Evolutionary conservation across 2,113 vertebrate genomes (phyloP).

Genomic region (Misgurnus mizolepis): DNA sequence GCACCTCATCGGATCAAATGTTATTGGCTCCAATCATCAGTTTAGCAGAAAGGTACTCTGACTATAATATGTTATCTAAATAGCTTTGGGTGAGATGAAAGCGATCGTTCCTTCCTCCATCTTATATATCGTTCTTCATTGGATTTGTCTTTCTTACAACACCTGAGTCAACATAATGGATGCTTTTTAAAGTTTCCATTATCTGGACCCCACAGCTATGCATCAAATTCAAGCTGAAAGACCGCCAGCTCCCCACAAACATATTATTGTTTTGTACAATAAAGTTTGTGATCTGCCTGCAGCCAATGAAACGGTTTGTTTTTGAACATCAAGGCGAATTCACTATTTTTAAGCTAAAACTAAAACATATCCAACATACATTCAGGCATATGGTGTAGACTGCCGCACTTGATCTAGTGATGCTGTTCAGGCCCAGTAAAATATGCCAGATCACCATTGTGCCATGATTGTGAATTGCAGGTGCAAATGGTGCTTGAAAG

Average conservation of each 20-base stretch:
- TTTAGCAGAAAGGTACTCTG: neutral
- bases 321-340: no score
- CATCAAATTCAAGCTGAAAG: slow-evolving; percentile 37
- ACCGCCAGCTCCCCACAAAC: slow-evolving; percentile 38
- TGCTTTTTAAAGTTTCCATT: slow-evolving; percentile 50
- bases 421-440: no score
- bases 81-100: slow-evolving; percentile 25
- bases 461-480: no score
- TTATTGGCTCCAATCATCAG: neutral
- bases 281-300: neutral
- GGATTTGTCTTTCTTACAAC: neutral
- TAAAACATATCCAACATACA: no score
- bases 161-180: slow-evolving; percentile 25
- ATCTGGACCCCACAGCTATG: slow-evolving; percentile 38
- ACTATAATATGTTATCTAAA: slow-evolving; percentile 23
- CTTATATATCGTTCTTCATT: slow-evolving; percentile 32
- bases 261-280: neutral
- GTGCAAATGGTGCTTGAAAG: no score
- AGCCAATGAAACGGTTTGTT: no score
- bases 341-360: no score
- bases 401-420: no score
- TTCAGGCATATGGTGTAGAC: no score
- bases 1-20: neutral
- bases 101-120: neutral
- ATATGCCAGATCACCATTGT: no score